Conservation (phyloP, 1,140 invertebrate genomes). For the Phortica variegata region DNA sequence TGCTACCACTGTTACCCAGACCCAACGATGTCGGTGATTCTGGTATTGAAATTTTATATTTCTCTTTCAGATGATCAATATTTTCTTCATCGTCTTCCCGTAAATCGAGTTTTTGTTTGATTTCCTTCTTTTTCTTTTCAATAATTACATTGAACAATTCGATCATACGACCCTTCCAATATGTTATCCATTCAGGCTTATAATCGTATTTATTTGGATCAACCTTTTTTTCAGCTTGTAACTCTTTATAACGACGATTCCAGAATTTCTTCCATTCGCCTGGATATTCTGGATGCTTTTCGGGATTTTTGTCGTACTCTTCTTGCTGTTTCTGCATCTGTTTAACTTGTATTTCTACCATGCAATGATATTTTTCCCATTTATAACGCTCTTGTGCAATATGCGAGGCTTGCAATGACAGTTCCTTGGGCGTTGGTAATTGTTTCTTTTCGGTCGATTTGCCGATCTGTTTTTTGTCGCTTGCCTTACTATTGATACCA, state of each 20-base stretch:
- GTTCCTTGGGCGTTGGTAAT: conserved; percentile 48
- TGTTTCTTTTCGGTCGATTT: conserved; percentile 14
- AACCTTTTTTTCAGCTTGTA: conserved; percentile 71
- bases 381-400: conserved; percentile 60
- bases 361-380: conserved; percentile 61
- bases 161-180: conserved; percentile 77
- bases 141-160: conserved; percentile 67
- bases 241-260: conserved; percentile 77
- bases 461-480: neutral
- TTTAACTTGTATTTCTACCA: conserved; percentile 50
- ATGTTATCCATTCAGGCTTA: conserved; percentile 82
- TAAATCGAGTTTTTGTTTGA: conserved; percentile 60
- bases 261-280: conserved; percentile 87
- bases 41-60: conserved; percentile 33
- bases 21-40: neutral
- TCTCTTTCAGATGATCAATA: conserved; percentile 42
- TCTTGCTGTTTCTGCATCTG: conserved; percentile 64
- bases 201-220: conserved; percentile 78
- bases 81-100: conserved; percentile 51
- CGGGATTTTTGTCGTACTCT: conserved; percentile 78
- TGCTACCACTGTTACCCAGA: neutral
- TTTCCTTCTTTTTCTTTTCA: conserved; percentile 57
- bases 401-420: conserved; percentile 41
- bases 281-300: conserved; percentile 81
- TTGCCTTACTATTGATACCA: neutral